Evolutionary conservation across 2,797 vertebrate species (phyloP).

Genomic region (Pitangus sulphuratus): DNA sequence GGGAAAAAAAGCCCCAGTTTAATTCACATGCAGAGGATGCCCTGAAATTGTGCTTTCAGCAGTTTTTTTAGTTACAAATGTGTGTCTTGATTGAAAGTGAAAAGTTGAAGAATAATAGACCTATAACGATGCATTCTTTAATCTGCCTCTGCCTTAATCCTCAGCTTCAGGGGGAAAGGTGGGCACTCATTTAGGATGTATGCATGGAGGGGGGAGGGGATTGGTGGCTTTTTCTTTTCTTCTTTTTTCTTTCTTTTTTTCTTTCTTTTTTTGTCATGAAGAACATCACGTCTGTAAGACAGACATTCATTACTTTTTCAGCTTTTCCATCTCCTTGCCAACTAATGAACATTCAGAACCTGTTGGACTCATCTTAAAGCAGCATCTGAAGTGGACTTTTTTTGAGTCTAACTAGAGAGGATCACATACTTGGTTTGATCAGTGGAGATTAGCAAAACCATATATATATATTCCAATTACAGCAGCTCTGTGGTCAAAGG

Average conservation of each 20-base stretch:
- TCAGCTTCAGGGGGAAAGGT: not conserved
- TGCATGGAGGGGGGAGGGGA: not conserved
- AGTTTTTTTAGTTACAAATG: conserved; percentile 75
- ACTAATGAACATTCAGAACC: conserved; percentile 2
- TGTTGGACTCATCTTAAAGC: conserved; percentile 12
- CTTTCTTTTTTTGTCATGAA: not conserved
- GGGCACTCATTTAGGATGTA: not conserved
- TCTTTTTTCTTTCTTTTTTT: not conserved
- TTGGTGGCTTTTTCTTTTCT: not conserved
- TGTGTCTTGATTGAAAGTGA: conserved; percentile 77
- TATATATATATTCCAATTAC: conserved; percentile 11
- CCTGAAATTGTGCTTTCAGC: conserved; percentile 76
- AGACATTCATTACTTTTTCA: not conserved
- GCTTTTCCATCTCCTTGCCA: not conserved
- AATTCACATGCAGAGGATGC: conserved; percentile 68
- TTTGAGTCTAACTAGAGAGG: conserved; percentile 6
- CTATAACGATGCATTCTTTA: conserved; percentile 48
- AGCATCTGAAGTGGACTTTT: not conserved
- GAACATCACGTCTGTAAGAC: not conserved
- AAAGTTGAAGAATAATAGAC: conserved; percentile 76
- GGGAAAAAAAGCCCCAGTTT: conserved; percentile 24
- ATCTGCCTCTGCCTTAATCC: conserved; percentile 17
- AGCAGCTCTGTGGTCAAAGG: not conserved
- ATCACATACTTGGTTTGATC: conserved; percentile 37
- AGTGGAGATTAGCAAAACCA: conserved; percentile 23